Base-by-base conservation (phyloP, 2,888 invertebrate genomes). In the Merodon equestris region DNA sequence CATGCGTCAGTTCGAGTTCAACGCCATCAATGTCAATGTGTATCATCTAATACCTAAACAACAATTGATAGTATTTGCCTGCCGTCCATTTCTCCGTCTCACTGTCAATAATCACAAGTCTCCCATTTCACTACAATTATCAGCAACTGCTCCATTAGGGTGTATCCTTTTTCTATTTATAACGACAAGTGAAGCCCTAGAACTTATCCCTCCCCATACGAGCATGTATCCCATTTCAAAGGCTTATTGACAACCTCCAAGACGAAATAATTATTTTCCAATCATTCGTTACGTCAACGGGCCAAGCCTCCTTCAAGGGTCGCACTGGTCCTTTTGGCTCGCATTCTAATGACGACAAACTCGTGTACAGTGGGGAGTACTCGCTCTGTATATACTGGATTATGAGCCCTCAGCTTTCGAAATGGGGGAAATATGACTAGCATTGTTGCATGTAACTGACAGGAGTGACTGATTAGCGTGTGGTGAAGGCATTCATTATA, bases 251-350 rank as follows among this genome's bases (percentile, higher is more conserved):
- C 42, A 54, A 45, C n/a, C n/a, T n/a, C n/a, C n/a, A n/a, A n/a
- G n/a, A n/a, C 38, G 44, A 60, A 64, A 53, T 60, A 76, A 76
- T 64, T 71, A 64, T 19, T 50, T 54, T 54, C 12, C 13, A 71
- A 57, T 38, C 38, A 54, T 38, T 27, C 34, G 42, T 58, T 44
- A 64, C 75, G 60, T 64, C 71, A 75, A 70, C 5, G 14, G 60
- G 71, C 53, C 75, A 71, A 66, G 75, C 75, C 75, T 60, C 58
- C 56, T 60, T 58, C 38, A 27, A 2, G 2, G 27, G 27, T 27
- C 27, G 27, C 7, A 4, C 27, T 27, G 2, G 27, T 27, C 27
- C 27, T 27, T 4, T 27, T 27, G 27, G 27, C 7, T 27, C 3
- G 7, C 7, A 27, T 27, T 7, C 27, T 27, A 18, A 12, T 38